Conservation (phyloP, 2,888 invertebrate species). For the Metellina segmentata region DNA sequence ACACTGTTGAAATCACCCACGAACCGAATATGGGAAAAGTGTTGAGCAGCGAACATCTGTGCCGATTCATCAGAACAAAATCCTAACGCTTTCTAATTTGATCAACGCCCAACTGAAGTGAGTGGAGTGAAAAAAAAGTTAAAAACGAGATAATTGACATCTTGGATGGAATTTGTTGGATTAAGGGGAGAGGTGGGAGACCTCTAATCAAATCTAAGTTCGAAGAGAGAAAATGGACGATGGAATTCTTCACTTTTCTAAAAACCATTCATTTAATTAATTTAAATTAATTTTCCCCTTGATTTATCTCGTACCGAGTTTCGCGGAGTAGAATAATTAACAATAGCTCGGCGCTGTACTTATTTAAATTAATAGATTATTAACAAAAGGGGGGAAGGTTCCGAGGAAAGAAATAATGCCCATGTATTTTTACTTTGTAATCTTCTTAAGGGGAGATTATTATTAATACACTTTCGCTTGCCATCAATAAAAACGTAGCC, state of each 20-base stretch:
- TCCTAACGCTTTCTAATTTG: conserved; percentile 1
- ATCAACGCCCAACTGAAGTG: neutral
- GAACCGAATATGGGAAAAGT: neutral
- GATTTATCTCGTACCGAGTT: conserved; percentile 29
- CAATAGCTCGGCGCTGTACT: conserved; percentile 44
- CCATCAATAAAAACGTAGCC: conserved; percentile 32
- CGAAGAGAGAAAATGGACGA: neutral
- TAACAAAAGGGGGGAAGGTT: conserved; percentile 24
- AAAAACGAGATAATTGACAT: conserved; percentile 11
- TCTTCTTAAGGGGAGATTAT: conserved; percentile 64
- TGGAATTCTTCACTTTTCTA: neutral
- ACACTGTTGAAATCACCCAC: neutral
- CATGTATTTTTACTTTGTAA: conserved; percentile 50
- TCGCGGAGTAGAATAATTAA: conserved; percentile 64
- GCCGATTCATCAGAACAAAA: neutral
- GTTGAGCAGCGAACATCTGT: neutral
- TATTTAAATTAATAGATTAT: conserved; percentile 70
- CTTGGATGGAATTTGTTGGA: neutral
- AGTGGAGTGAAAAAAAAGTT: neutral
- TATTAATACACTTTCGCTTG: conserved; percentile 34
- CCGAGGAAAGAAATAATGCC: neutral
- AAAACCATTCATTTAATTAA: conserved; percentile 56
- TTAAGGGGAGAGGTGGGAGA: neutral
- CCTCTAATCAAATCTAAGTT: conserved; percentile 40
- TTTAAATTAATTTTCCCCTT: conserved; percentile 70